Percentiles rank a stretch among this genome's conserved stretches.
Evolutionary conservation across 53 echinoderm and acorn worm genomes (phyloP).

Genomic region (Echinometra lucunter): DNA sequence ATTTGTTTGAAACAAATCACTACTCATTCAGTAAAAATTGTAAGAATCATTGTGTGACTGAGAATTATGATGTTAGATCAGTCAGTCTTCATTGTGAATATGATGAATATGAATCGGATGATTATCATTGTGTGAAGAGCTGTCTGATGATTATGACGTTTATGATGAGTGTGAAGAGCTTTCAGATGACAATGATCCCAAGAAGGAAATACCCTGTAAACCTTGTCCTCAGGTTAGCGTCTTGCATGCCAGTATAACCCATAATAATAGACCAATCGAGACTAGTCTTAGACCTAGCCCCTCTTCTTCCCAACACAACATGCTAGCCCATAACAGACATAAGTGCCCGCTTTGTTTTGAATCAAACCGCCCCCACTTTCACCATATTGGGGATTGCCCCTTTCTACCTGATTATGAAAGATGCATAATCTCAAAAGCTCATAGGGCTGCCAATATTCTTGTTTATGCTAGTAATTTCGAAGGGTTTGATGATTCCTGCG

Average conservation of each 20-base stretch:
- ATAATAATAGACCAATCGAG: neutral
- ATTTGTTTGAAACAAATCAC: no score
- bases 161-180: no score
- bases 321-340: neutral
- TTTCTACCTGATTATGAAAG: neutral
- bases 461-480: no score
- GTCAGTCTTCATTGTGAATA: neutral
- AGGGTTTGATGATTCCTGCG: neutral
- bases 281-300: neutral
- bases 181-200: neutral
- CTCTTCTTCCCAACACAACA: neutral
- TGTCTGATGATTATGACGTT: no score
- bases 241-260: no score
- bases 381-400: neutral
- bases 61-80: neutral
- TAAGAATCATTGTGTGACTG: neutral
- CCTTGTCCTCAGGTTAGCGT: no score
- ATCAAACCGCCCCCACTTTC: neutral
- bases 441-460: neutral
- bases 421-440: neutral
- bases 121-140: neutral
- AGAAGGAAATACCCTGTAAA: no score
- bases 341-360: neutral
- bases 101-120: neutral
- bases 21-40: no score